A percentile compares a stretch with the other conserved stretches of the same genome.
Evolutionary conservation across 2,113 vertebrate genomes (phyloP).

Genomic region (Ranitomeya variabilis): DNA sequence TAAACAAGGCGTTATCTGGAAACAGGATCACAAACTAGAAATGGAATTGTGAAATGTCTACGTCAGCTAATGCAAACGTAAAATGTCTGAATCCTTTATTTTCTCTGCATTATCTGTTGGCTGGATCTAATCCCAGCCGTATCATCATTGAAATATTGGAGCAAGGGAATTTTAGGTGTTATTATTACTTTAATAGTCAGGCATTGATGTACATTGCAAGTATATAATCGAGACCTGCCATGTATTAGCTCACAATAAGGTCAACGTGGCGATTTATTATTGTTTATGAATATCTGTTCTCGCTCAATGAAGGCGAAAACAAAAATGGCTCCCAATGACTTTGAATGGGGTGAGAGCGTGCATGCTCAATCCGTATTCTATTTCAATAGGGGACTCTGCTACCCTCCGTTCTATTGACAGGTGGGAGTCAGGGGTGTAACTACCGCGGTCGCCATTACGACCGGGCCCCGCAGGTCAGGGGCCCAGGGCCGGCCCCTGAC

Average conservation of each 20-base stretch:
- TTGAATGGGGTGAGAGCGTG: no score
- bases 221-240: neutral
- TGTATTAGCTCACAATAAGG: neutral
- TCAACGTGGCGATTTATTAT: neutral
- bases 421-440: no score
- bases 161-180: neutral
- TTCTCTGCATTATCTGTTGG: neutral
- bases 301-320: no score
- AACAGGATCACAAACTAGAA: neutral
- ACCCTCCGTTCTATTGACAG: no score
- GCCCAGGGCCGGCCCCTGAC: no score
- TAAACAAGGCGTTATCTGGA: slow-evolving; percentile 11
- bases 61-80: slow-evolving; percentile 9
- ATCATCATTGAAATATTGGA: neutral
- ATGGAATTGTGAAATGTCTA: slow-evolving; percentile 24
- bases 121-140: neutral
- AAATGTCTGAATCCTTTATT: neutral
- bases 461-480: no score
- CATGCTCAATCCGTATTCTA: no score
- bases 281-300: neutral
- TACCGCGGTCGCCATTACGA: no score
- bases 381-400: no score
- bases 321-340: no score
- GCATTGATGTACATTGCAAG: neutral
- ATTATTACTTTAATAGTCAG: neutral